Base-by-base conservation (phyloP, 2,113 vertebrate species). In the Canis aureus region DNA sequence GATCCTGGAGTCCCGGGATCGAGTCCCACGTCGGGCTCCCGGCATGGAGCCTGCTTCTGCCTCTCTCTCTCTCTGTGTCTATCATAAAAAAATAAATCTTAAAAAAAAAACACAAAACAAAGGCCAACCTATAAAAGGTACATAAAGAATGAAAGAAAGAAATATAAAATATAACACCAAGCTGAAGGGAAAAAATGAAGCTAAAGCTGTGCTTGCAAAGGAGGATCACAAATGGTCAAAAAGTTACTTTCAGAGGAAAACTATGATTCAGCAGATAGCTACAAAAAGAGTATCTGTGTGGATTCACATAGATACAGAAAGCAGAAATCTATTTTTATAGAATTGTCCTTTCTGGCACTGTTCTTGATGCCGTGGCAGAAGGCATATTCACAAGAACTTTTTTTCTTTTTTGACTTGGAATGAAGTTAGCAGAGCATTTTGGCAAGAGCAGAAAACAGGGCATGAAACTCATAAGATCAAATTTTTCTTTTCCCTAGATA, bases 381-480 rank as follows among this genome's bases (percentile, higher is more conserved):
- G 76, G 11, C 38, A 74, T 86, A 86, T 62, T 81, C n/a, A 71
- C 66, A 92, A 43, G 35, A 95, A n/a, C 29, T 76, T 95, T 96
- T 88, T 80, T 71, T 64, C 51, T 51, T 89, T 83, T 87, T 32
- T 4, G 0, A 81, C 92, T 97, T 91, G 67, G 35, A 88, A 95
- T 94, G 80, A 89, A 95, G 59, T 98, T 98, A 95, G 87, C 80
- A 84, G 94, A 98, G 93, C 69, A 97, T 89, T 93, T 83, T 92
- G 97, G 91, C 90, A 98, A 49, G 3, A 98, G 32, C 11, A 29
- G 95, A 97, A 97, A 96, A 80, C 55, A 98, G 84, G 89, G 96
- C 97, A 66, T 98, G 91, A 98, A 97, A 95, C 95, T 96, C 51
- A 91, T 35, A 32, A 95, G 91, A 98, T 86, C 73, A 95, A 67